phyloP scores from a whole-genome alignment of 1,140 invertebrate species.

The Drosophila quadrilineata region DNA sequence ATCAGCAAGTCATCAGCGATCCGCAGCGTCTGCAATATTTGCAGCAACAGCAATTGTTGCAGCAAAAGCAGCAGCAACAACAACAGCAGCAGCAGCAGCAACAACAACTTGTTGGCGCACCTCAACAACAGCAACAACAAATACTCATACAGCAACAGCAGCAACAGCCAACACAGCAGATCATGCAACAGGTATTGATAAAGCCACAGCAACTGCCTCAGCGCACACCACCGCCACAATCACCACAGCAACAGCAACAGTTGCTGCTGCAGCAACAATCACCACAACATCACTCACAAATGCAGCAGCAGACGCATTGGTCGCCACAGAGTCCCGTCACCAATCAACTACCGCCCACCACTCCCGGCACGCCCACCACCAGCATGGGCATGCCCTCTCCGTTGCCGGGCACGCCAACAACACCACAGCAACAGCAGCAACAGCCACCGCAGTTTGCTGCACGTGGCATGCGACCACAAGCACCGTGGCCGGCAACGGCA shows the following conservation, averaged over 20 bases:
- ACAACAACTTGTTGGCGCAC: conserved; percentile 44
- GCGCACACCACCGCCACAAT: conserved; percentile 67
- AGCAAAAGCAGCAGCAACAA: conserved; percentile 54
- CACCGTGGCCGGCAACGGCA: conserved; percentile 61
- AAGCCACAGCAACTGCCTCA: conserved; percentile 72
- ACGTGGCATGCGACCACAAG: conserved; percentile 60
- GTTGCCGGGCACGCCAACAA: conserved; percentile 56
- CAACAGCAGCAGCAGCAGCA: conserved; percentile 54
- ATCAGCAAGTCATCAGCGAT: conserved; percentile 73
- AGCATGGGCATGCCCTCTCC: conserved; percentile 75
- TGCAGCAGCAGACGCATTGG: conserved; percentile 56
- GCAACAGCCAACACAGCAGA: conserved; percentile 53
- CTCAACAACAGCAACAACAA: conserved; percentile 53
- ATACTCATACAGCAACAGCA: conserved; percentile 71
- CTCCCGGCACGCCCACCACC: conserved; percentile 62
- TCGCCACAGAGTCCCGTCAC: conserved; percentile 63
- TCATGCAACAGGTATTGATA: conserved; percentile 73
- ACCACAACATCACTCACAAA: conserved; percentile 63
- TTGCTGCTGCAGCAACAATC: conserved; percentile 67
- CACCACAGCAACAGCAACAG: conserved; percentile 56
- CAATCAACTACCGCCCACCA: conserved; percentile 57
- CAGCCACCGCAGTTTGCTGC: conserved; percentile 58
- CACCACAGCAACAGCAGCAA: conserved; percentile 60
- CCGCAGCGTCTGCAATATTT: conserved; percentile 71
- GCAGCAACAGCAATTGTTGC: conserved; percentile 68